These are phyloP conservation scores for Ramphastos sulfuratus DNA, from an alignment of 2,113 vertebrate genomes.

Conservation along the genomic window DNA sequence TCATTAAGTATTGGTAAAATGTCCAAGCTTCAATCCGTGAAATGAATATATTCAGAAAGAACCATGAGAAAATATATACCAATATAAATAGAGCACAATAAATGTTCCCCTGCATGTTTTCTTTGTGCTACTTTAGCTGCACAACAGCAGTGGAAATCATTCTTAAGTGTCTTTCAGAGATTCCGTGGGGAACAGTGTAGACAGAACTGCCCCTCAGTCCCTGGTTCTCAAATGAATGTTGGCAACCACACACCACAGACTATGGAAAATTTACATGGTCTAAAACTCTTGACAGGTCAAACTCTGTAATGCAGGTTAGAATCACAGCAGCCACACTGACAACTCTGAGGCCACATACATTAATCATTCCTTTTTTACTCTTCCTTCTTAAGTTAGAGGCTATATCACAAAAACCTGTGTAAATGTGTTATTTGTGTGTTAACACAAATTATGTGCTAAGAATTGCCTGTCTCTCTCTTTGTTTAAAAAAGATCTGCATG, in stretches of 20 bases:
- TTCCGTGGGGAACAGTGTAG: neutral
- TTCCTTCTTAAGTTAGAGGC: neutral
- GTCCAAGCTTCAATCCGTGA: neutral
- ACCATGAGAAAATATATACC: neutral
- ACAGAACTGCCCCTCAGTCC: neutral
- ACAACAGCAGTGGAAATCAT: neutral
- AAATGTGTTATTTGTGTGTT: neutral
- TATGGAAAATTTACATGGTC: neutral
- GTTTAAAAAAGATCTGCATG: neutral
- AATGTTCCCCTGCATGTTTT: neutral
- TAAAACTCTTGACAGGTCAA: neutral
- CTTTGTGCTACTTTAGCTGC: neutral
- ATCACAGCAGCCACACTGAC: neutral
- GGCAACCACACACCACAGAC: neutral
- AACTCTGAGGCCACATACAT: neutral
- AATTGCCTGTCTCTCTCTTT: neutral
- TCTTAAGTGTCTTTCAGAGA: neutral
- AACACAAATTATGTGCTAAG: neutral
- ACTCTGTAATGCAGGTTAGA: rapidly evolving
- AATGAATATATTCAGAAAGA: neutral
- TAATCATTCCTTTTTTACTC: neutral
- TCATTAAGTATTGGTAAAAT: neutral
- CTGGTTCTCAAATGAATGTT: neutral
- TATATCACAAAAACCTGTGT: neutral
- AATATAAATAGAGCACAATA: neutral